Evolutionary conservation across 2,888 invertebrate genomes (phyloP).

Genomic region (Dynastes hyllus): DNA sequence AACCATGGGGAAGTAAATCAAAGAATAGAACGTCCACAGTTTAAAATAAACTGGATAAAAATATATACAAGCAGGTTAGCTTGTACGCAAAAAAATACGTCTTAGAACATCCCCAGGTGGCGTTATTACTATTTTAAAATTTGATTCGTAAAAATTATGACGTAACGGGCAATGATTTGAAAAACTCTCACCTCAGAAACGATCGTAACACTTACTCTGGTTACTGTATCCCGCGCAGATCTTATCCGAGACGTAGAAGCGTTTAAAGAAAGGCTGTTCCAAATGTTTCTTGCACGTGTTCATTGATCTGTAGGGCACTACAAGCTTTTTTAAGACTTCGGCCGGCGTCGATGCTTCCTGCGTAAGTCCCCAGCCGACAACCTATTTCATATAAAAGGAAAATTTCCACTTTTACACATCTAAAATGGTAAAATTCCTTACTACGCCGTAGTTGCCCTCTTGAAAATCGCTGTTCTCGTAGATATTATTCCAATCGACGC

Average conservation of each 20-base stretch:
- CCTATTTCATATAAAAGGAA: conserved; percentile 54
- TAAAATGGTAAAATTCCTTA: conserved; percentile 53
- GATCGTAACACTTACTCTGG: conserved; percentile 48
- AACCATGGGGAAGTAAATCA: no score
- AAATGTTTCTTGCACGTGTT: conserved; percentile 51
- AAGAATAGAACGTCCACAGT: no score
- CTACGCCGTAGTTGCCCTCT: conserved; percentile 56
- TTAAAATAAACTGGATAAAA: no score
- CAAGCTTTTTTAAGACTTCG: conserved; percentile 56
- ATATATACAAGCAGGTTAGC: no score
- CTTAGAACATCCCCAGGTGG: no score
- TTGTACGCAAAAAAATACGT: no score
- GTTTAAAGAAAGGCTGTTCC: conserved; percentile 50
- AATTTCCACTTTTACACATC: background rate
- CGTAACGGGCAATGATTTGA: no score
- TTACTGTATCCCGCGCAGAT: conserved; percentile 57
- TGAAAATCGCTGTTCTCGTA: conserved; percentile 51
- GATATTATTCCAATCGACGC: conserved; percentile 60
- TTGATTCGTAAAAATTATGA: no score
- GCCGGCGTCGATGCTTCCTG: conserved; percentile 57
- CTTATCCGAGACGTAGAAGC: conserved; percentile 55
- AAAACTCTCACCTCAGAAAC: no score
- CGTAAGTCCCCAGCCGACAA: conserved; percentile 65
- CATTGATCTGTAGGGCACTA: conserved; percentile 52
- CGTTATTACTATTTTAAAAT: no score